Evolutionary conservation across 1,140 invertebrate species (phyloP).

Genomic region (Magallana ariakensis): DNA sequence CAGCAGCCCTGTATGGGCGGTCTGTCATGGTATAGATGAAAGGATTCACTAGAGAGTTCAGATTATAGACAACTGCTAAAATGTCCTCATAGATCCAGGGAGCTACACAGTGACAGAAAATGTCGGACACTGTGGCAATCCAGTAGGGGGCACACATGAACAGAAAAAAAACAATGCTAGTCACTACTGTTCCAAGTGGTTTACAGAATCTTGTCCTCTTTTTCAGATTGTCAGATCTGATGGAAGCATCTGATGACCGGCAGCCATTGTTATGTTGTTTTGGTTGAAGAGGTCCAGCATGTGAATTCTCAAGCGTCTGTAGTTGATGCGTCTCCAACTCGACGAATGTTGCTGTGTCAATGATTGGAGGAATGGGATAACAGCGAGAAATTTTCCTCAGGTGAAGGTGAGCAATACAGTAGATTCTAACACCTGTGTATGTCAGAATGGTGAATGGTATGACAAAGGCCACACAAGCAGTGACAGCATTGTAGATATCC

Average conservation of each 20-base stretch:
- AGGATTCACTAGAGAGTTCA: conserved; percentile 65
- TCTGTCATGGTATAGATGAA: conserved; percentile 68
- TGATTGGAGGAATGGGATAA: background rate
- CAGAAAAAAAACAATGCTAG: conserved; percentile 61
- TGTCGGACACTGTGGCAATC: conserved; percentile 58
- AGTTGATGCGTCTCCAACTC: background rate
- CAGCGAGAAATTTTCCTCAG: conserved; percentile 55
- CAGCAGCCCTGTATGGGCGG: conserved; percentile 55
- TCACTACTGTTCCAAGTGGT: conserved; percentile 62
- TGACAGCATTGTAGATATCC: conserved; percentile 51
- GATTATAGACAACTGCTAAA: conserved; percentile 61
- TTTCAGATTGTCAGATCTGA: background rate
- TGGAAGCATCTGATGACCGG: background rate
- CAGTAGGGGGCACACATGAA: conserved; percentile 67
- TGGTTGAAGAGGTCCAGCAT: background rate
- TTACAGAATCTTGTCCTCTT: conserved; percentile 40
- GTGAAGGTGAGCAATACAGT: conserved; percentile 58
- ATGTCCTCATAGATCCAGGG: conserved; percentile 66
- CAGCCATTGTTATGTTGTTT: background rate
- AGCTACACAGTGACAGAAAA: conserved; percentile 58
- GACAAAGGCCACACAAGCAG: conserved; percentile 56
- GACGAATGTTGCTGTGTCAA: background rate
- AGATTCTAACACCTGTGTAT: conserved; percentile 61
- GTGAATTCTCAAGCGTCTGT: background rate
- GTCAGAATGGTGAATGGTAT: conserved; percentile 59